Evolutionary conservation across 2,113 vertebrate species (phyloP), one percentile per base, ranked within the genome.

Genomic region (Pseudopipra pipra): DNA sequence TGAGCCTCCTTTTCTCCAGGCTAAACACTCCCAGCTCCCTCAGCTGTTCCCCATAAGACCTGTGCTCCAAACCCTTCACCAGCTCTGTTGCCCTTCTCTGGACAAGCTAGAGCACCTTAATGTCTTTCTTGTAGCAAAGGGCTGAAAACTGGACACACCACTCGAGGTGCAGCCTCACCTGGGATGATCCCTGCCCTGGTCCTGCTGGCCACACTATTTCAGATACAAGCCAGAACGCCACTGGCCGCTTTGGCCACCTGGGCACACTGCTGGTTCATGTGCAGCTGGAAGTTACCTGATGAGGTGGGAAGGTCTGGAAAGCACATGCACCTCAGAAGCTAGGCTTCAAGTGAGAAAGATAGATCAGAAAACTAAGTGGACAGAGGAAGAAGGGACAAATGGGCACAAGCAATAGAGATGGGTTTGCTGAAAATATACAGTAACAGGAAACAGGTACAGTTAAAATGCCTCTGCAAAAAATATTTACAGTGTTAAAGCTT

Each of bases 281-380:
- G 61, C 47, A 68, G 28, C 54, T 54, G 47, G 47, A 84, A 59
- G 13, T 6, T 49, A 56, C 27, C 14, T 24, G 31, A 23, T 73
- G 54, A 70, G 24, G 33, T 43, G 18, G 22, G 25, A 89, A 84
- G 13, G 33, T 93, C 47, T 44, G 61, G 52, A 39, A 77, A 78
- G 39, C 25, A 62, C 23, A 9, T 0, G 0, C 8, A 39, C 8
- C 33, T 77, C 43, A 19, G 20, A 56, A 56, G 28, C 14, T 54
- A 43, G n/a, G 31, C 33, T 92, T 74, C 41, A 56, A 84, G 51
- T 70, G 41, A 72, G 27, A 49, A 52, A 61, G 35, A 43, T 14
- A 55, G 5, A 51, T 35, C 37, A 65, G 70, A 78, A 83, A 28
- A 39, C 14, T 8, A 44, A 68, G 33, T 23, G 52, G 68, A 74